Conservation (phyloP, 2,113 vertebrate genomes). For the Lethenteron camtschaticum region DNA sequence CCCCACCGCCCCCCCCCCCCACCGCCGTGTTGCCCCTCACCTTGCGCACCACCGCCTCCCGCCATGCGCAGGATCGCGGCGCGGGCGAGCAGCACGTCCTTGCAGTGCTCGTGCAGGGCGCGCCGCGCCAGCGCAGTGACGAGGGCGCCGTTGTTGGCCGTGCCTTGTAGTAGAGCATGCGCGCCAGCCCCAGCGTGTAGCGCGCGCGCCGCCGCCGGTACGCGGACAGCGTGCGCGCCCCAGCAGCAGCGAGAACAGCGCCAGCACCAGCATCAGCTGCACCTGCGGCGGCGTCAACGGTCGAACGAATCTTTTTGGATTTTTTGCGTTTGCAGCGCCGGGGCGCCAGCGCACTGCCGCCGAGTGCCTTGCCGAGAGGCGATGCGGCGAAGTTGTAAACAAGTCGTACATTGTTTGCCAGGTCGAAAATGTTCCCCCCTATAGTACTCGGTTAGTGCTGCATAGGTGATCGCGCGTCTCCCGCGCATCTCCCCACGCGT, state of each 20-base stretch:
- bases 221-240: background rate
- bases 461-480: too few species aligned
- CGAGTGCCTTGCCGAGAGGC: too few species aligned
- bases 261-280: background rate
- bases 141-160: slow-evolving; percentile 26
- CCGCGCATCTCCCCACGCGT: too few species aligned
- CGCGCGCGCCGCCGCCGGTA: slow-evolving; percentile 18
- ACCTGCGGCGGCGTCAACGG: background rate
- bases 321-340: too few species aligned
- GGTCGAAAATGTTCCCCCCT: too few species aligned
- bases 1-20: too few species aligned
- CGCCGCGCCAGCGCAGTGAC: slow-evolving; percentile 20
- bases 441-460: too few species aligned
- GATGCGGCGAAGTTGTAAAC: too few species aligned
- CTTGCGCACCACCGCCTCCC: background rate
- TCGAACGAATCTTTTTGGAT: too few species aligned
- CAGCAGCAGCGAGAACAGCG: background rate
- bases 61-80: slow-evolving; percentile 15
- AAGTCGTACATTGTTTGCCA: too few species aligned
- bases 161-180: slow-evolving; percentile 26
- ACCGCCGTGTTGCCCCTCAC: too few species aligned
- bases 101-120: slow-evolving; percentile 23
- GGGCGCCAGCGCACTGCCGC: too few species aligned
- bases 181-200: slow-evolving; percentile 24
- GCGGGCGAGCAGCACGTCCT: slow-evolving; percentile 23